A percentile compares a stretch with the other conserved stretches of the same genome.
Conservation (phyloP, 2,797 vertebrate species). For the Xenops minutus region DNA sequence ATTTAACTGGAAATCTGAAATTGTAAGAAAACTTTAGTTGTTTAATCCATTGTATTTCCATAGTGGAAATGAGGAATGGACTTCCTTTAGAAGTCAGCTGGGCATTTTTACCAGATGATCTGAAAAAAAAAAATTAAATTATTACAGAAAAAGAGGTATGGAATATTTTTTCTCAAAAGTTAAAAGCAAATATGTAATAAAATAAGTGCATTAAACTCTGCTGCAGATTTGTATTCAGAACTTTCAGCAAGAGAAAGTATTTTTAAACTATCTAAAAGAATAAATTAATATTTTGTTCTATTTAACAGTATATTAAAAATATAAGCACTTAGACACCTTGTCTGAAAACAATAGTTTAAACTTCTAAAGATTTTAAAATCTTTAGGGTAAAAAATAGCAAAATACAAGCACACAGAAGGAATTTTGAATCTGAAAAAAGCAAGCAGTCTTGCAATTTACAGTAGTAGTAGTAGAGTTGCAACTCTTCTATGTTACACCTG, state of each 20-base stretch:
- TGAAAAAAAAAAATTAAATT: not conserved
- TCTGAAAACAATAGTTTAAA: not conserved
- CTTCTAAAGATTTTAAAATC: not conserved
- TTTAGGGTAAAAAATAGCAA: not conserved
- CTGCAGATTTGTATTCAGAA: not conserved
- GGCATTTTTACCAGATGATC: conserved; percentile 27
- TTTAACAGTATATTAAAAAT: not conserved
- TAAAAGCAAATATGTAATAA: not conserved
- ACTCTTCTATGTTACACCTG: not conserved
- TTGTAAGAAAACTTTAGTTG: conserved; percentile 19
- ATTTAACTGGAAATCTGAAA: conserved; percentile 58
- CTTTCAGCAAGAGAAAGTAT: not conserved
- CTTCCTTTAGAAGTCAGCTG: conserved; percentile 2
- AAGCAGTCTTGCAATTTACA: not conserved
- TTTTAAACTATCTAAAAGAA: not conserved
- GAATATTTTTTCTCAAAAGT: not conserved
- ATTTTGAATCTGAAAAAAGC: not conserved
- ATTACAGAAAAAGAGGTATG: not conserved
- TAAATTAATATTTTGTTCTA: not conserved
- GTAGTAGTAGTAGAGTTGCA: not conserved
- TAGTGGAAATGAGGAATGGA: conserved; percentile 38
- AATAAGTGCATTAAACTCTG: not conserved
- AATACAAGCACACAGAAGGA: not conserved
- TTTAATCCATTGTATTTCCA: conserved; percentile 52
- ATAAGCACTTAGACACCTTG: not conserved